Base-by-base conservation (phyloP, 2,113 vertebrate genomes). In the Proteles cristata region DNA sequence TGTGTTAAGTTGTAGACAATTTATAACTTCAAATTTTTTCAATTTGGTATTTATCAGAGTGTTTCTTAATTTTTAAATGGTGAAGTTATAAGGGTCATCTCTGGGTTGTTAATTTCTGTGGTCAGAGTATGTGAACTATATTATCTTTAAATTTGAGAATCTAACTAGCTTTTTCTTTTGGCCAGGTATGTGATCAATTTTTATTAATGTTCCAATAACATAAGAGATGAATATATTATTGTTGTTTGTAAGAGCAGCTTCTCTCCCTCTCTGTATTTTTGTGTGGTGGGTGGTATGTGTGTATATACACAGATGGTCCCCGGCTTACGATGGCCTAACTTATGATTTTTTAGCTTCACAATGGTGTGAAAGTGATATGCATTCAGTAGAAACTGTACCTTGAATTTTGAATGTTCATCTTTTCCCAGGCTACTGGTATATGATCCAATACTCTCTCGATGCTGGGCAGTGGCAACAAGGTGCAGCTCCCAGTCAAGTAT, bases 1-100 rank as follows among this genome's bases (percentile, higher is more conserved):
- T 92, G n/a, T 91, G n/a, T 76, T 94, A 63, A 50, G 9, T 65
- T 81, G 26, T 69, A 93, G 48, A 88, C 86, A 89, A 43, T 93
- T 21, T 74, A 35, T 82, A 82, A 80, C 16, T 90, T 92, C 28
- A 77, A 1, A 5, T n/a, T 28, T 15, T 5, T 92, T 69, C 21
- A 81, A 43, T 61, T 92, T 71, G 17, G 26, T 48, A 25, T 85
- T 95, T 85, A 55, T 94, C 35, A 45, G 21, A 77, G 28, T 82
- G 4, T 55, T 95, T 3, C 73, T 73, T 88, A 74, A 89, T 88
- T 93, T 94, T 58, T 93, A 80, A 63, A 31, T 79, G 17, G 7
- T 69, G 1, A 87, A 90, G 17, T 92, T 88, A 35, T 43, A 25
- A 25, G 19, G 39, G 11, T 76, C 28, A 92, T 94, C 50, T 94